Evolutionary conservation across 2,888 invertebrate species (phyloP), one percentile per base, ranked within the genome.

Genomic region (Diadegma fenestrale): DNA sequence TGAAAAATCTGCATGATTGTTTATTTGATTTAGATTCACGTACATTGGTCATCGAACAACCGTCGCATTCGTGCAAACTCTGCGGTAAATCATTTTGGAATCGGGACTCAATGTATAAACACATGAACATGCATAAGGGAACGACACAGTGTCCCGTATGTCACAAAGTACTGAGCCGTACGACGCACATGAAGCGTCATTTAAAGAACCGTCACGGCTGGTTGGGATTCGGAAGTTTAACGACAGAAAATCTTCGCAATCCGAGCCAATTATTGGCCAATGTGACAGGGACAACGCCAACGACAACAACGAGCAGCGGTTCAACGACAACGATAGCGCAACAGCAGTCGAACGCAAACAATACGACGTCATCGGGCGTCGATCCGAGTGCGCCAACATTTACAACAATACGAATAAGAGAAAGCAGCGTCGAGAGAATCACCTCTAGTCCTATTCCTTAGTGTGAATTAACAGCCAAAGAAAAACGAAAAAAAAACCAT

Each of bases 121-220:
- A 95, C 92, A 94, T 94, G 93, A 94, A 94, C 87, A 94, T 94
- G 90, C 95, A 95, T 91, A 93, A 94, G 87, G 95, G 95, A 66
- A 94, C 94, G 88, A 94, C 95, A 82, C 94, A 94, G 90, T 95
- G 95, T 89, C 93, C 93, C 79, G 93, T 94, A 84, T 95, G 95
- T 90, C 93, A 94, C 88, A 94, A 94, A 90, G 94, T 95, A 85
- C 92, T 95, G 88, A 94, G 94, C 89, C 94, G 94, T 89, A 94
- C 94, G 85, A 94, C 94, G 87, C 94, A 94, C 90, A 94, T 94
- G 94, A 94, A 94, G 90, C 93, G 94, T 81, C 94, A 94, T 88
- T 91, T 94, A 90, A 94, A 92, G 90, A 94, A 94, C 89, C 93
- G 94, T 54, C 94, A 94, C 89, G 93, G 94, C 86, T 94, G 94